Base-by-base conservation (phyloP, 2,113 vertebrate genomes). In the Nansenia antarctica region DNA sequence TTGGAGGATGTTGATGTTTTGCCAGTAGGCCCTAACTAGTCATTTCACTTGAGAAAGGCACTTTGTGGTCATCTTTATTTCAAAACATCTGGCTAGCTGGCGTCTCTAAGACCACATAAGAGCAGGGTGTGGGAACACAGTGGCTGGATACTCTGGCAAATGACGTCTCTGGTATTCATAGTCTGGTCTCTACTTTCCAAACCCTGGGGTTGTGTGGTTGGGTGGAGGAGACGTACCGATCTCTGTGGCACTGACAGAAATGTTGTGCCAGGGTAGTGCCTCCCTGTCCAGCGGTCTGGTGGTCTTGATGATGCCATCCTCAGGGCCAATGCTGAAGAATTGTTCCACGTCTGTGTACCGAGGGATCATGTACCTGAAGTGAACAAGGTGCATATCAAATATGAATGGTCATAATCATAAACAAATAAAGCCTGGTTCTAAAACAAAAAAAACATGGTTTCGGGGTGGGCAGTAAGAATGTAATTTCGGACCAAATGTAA, bases 331-430 rank as follows among this genome's bases (percentile, higher is more conserved):
- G 72, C 83, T 92, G 86, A 99, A 99, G 82, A 94, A 97, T 88
- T 96, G 94, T 82, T 98, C 97, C 18, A 98, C 90, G 79, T 99
- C 94, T 30, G 96, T 98, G 79, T 98, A 97, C 53, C 92, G 95
- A 81, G 96, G 95, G 70, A 99, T 99, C 80, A 94, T 93, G 87
- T 99, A 99, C 82, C 97, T 99, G 66, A n/a, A 76, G 80, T 32
- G n/a, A 74, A 86, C 85, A 81, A 20, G 1, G 55, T 49, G 34
- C 35, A 14, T 31, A 37, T 54, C 47, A 62, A 35, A 49, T n/a
- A 22, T 0, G 6, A 20, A 49, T 49, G n/a, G n/a, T n/a, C n/a
- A n/a, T n/a, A n/a, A n/a, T n/a, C n/a, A n/a, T n/a, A n/a, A n/a
- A 20, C n/a, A 49, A 49, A 7, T 20, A 20, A n/a, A 7, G 45